Evolutionary conservation across 2,888 invertebrate species (phyloP).

Genomic region (Metalampra italica): DNA sequence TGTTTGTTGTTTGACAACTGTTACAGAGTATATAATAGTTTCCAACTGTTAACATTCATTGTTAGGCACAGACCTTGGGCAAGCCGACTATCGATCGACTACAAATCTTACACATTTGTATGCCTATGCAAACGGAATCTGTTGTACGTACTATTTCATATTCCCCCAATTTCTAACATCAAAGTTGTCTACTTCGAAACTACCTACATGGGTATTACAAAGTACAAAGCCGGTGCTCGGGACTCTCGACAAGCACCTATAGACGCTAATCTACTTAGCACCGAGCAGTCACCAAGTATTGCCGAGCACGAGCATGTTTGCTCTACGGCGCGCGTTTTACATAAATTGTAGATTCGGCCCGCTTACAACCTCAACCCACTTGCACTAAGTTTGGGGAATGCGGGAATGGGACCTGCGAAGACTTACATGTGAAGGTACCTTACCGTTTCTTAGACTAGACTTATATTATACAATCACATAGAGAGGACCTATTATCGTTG

Average conservation of each 20-base stretch:
- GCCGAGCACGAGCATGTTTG: slow-evolving; percentile 38
- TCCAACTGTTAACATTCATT: too few species aligned
- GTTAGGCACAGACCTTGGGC: too few species aligned
- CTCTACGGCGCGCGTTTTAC: slow-evolving; percentile 54
- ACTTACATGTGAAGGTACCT: slow-evolving; percentile 10
- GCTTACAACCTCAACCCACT: slow-evolving; percentile 6
- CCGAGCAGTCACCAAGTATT: slow-evolving; percentile 44
- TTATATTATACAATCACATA: too few species aligned
- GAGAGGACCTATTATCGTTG: too few species aligned
- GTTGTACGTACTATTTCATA: too few species aligned
- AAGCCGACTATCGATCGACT: too few species aligned
- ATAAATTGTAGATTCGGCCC: slow-evolving; percentile 63
- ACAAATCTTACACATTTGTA: too few species aligned
- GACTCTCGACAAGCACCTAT: slow-evolving; percentile 15
- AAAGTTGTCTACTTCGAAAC: background rate
- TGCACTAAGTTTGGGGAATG: background rate
- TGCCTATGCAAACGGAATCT: too few species aligned
- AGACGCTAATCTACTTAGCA: slow-evolving; percentile 62
- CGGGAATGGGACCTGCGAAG: background rate
- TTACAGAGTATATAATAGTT: too few species aligned
- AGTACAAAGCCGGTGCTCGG: background rate
- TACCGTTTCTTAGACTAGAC: background rate
- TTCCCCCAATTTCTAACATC: too few species aligned
- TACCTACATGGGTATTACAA: background rate
- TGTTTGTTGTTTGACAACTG: too few species aligned